Evolutionary conservation across 2,888 invertebrate genomes (phyloP).

Genomic region (Homarus gammarus): DNA sequence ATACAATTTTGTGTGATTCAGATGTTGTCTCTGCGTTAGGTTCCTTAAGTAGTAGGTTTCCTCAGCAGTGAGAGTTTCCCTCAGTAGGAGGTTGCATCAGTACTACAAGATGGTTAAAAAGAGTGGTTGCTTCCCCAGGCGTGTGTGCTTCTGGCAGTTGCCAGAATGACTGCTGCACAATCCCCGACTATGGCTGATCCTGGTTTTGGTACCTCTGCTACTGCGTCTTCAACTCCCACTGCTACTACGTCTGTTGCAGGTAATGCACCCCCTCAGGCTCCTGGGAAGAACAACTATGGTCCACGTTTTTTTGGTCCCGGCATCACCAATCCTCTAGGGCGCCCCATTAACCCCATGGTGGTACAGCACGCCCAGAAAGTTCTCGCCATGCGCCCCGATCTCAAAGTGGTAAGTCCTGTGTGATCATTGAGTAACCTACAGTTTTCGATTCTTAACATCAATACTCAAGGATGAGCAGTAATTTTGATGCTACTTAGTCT

Average conservation of each 20-base stretch:
- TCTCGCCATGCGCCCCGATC: constrained; percentile 30
- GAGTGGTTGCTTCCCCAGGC: neutral
- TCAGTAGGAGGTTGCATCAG: neutral
- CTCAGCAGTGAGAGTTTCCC: no score
- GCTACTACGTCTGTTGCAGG: neutral
- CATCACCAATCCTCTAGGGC: constrained; percentile 38
- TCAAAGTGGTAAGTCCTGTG: constrained; percentile 59
- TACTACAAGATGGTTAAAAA: no score
- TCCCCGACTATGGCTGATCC: neutral
- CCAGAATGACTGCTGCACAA: neutral
- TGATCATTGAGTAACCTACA: no score
- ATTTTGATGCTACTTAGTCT: no score
- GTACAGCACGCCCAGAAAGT: constrained; percentile 39
- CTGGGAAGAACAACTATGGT: constrained; percentile 40
- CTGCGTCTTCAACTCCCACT: neutral
- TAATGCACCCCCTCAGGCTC: neutral
- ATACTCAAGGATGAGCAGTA: no score
- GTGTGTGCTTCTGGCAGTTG: neutral
- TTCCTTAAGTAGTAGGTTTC: no score
- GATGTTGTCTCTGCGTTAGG: no score
- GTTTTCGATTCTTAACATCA: no score
- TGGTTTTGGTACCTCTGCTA: constrained; percentile 13
- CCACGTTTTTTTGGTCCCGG: constrained; percentile 63
- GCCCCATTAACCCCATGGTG: constrained; percentile 8
- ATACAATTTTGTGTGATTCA: no score